Evolutionary conservation across 2,888 invertebrate species (phyloP), one percentile per base, ranked within the genome.

Genomic region (Thera obeliscata): DNA sequence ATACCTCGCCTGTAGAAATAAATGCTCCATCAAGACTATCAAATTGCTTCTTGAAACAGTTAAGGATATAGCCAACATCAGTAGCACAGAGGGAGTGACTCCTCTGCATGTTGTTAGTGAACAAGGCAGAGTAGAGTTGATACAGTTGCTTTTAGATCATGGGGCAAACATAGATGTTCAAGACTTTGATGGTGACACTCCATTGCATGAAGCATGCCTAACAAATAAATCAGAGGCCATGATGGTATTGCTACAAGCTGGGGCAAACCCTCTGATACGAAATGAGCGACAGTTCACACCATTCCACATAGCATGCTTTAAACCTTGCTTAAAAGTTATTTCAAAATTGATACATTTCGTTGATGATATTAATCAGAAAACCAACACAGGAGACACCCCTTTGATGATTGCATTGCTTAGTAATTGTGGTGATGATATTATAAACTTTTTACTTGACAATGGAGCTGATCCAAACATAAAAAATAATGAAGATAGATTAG

Each of bases 101-200:
- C 94, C 94, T 1, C 72, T 94, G 49, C 94, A 94, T 72, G 78
- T 94, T 55, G 89, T 83, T 8, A 85, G 89, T 75, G 77, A 83
- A 11, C 90, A 90, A 74, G 94, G 94, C 3, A 84, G 87, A 73
- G 74, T 86, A 48, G 87, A 91, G 56, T 78, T 89, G 33, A 85
- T 91, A 22, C 86, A 92, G 64, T 69, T 92, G 33, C 78, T 94
- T 48, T 76, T 94, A 69, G 80, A 91, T 11, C 85, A 91, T 80
- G 90, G 89, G 38, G 92, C 94, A 9, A 81, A 87, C 22, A 76
- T 93, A 64, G 81, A 94, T 78, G 87, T 89, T 4, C 89, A 89
- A 75, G 94, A 94, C 74, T 93, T 89, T 81, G 93, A 94, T 79
- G 93, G 93, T 12, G 94, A 94, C 59, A 93, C 93, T 46, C 90